Evolutionary conservation across 2,113 vertebrate species (phyloP).

Genomic region (Girardinichthys multiradiatus): DNA sequence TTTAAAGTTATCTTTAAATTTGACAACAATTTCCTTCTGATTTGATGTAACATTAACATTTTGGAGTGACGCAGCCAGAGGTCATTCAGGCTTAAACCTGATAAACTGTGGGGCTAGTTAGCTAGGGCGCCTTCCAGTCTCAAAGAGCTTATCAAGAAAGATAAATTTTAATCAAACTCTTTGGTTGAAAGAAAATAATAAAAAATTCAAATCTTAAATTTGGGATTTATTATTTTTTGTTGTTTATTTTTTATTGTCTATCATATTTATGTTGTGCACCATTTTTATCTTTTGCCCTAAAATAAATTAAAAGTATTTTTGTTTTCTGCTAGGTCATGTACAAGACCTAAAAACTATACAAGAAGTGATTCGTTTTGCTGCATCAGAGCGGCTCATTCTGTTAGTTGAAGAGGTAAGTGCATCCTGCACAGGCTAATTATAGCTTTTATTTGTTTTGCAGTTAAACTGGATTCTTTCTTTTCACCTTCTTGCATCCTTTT

Average conservation of each 20-base stretch:
- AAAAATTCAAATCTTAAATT: too few relatives aligned
- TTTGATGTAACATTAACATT: too few relatives aligned
- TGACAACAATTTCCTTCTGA: too few relatives aligned
- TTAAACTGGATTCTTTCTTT: not conserved
- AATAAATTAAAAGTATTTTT: not conserved
- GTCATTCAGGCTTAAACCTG: too few relatives aligned
- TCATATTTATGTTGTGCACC: not conserved
- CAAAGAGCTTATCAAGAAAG: not conserved
- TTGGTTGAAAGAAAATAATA: too few relatives aligned
- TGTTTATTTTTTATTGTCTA: not conserved
- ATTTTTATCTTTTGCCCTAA: not conserved
- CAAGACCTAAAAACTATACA: constrained; percentile 85
- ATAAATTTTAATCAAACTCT: not conserved
- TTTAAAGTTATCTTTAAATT: not conserved
- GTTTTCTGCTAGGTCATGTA: constrained; percentile 44
- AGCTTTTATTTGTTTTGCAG: not conserved
- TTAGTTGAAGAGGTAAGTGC: constrained; percentile 73
- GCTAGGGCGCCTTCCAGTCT: too few relatives aligned
- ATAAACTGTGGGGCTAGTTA: too few relatives aligned
- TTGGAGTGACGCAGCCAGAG: too few relatives aligned
- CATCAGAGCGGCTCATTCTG: constrained; percentile 83
- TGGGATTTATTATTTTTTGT: not conserved
- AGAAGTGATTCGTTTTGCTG: constrained; percentile 86
- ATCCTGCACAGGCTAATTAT: not conserved
- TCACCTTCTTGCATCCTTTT: not conserved